Evolutionary conservation across 2,113 vertebrate species (phyloP).

Genomic region (Oreochromis spilurus): DNA sequence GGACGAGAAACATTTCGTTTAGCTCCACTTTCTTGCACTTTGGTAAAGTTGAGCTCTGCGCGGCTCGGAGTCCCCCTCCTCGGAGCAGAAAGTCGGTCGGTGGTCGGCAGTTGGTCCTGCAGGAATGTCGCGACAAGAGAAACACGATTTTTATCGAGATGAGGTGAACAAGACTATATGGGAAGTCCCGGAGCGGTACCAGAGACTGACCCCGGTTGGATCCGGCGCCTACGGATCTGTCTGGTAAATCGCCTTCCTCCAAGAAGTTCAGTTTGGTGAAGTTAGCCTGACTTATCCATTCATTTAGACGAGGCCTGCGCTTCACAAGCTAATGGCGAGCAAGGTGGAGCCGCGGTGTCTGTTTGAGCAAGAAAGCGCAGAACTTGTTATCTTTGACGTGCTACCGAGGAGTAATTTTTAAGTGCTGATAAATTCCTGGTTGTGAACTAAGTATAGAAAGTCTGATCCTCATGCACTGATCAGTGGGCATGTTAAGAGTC

Average conservation of each 20-base stretch:
- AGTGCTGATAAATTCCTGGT: background rate
- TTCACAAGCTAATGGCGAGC: conserved; percentile 45
- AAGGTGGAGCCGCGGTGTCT: conserved; percentile 27
- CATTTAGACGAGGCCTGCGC: conserved; percentile 68
- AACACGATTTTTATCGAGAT: conserved; percentile 89
- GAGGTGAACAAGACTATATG: conserved; percentile 97
- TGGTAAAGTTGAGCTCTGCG: conserved; percentile 28
- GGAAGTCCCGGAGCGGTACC: conserved; percentile 92
- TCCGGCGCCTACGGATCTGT: conserved; percentile 97
- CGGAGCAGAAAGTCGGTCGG: conserved; percentile 55
- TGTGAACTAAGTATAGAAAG: background rate
- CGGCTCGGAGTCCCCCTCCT: conserved; percentile 1
- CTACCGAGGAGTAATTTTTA: background rate
- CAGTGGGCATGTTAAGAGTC: background rate
- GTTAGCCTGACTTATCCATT: conserved; percentile 53
- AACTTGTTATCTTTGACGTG: background rate
- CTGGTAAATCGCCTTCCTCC: conserved; percentile 74
- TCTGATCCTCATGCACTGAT: background rate
- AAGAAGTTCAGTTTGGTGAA: background rate
- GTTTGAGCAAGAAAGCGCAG: background rate
- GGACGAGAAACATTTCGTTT: background rate
- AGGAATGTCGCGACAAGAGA: conserved; percentile 83
- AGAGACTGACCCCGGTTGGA: conserved; percentile 87
- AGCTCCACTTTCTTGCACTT: background rate
- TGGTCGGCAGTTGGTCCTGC: conserved; percentile 60